Evolutionary conservation across 64 coral and sea anemone species (phyloP), one percentile per base, ranked within the genome.

Genomic region (Stichodactyla mertensii): DNA sequence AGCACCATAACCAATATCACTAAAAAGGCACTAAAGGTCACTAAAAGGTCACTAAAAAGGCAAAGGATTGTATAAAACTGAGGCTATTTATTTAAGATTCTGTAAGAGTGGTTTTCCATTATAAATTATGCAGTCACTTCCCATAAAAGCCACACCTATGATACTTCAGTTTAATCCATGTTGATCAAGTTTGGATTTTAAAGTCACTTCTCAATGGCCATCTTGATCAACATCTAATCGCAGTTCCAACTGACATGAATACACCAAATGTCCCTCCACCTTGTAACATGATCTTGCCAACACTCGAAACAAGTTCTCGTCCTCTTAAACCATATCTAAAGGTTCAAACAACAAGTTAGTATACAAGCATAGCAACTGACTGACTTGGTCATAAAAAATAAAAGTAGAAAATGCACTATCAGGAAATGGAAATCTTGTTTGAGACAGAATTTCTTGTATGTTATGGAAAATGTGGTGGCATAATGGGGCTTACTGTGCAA

Each of bases 261-360:
- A 91, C 88, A 64, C 96, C 96, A 90, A 98, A 98, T 52, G 96
- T 98, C 62, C 96, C 96, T 22, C 96, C 96, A 77, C 96, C 96
- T 92, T 98, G 96, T 77, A 98, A 80, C 96, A 98, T 98, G 66
- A 94, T 92, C 77, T 98, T 98, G 20, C 96, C 96, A 31, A 98
- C 86, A 92, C 93, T 92, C 16, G 77, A 89, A 10, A 95, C 70
- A 16, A 98, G 84, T 57, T 98, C 96, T 92, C 96, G 89, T 16
- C 96, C 96, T 66, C 96, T 79, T 11, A 98, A 83, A 19, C 96
- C 96, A 89, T 89, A 92, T 86, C 96, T 98, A 80, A 19, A 51
- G 12, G 18, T 66, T n/a, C 36, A 74, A 27, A 19, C 11, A 64
- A 26, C 10, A 23, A 0, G 62, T 66, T 20, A 66, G 62, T 16